Evolutionary conservation across 2,113 vertebrate genomes (phyloP).

Genomic region (Oceanites oceanicus): DNA sequence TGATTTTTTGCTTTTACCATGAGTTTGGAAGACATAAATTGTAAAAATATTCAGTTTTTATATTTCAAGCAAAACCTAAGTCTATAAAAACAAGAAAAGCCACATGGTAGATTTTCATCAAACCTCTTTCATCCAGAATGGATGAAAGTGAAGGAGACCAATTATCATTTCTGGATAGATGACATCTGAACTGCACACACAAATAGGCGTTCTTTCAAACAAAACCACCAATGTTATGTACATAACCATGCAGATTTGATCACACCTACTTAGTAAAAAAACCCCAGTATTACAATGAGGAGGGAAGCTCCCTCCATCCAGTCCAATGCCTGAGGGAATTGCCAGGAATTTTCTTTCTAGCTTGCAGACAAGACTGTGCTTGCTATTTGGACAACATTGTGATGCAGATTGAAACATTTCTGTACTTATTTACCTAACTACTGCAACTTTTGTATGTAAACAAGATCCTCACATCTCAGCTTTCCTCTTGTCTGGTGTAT

Average conservation of each 20-base stretch:
- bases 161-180: not conserved
- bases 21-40: not conserved
- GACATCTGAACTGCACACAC: not conserved
- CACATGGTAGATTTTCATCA: not conserved
- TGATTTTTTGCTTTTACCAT: not conserved
- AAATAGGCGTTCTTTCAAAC: not conserved
- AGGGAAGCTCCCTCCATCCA: not conserved
- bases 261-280: not conserved
- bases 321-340: not conserved
- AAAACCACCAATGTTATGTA: rapidly evolving
- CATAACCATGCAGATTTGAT: not conserved
- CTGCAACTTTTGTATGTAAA: not conserved
- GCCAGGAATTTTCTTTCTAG: not conserved
- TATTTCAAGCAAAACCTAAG: not conserved
- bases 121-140: not conserved
- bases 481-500: not conserved
- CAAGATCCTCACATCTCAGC: not conserved
- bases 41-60: no score
- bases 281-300: not conserved
- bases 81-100: not conserved
- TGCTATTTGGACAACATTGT: not conserved
- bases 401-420: not conserved
- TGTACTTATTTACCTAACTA: not conserved
- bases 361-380: not conserved
- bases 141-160: not conserved